Base-by-base conservation (phyloP, 2,797 vertebrate species). In the Cyprinodon diabolis region DNA sequence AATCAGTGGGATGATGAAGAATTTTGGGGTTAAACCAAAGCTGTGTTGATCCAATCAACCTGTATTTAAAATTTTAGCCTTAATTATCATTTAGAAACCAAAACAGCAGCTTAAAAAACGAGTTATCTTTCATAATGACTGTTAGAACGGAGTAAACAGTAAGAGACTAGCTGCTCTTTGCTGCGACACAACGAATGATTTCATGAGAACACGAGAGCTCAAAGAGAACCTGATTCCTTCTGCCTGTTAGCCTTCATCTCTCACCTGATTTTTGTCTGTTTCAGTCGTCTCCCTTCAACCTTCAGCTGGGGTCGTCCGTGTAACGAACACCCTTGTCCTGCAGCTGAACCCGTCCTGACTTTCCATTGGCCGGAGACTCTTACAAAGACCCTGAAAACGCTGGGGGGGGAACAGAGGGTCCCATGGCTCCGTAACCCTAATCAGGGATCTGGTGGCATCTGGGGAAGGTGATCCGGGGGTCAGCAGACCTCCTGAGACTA, bases 291-390 rank as follows among this genome's bases (percentile, higher is more conserved):
- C 81, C 81, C 85, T 81, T 72, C 89, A 84, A 89, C 82, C 86
- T 87, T 77, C 74, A 76, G 68, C 80, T 55, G 84, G 79, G 80
- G 79, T 87, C 54, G 71, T 75, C 54, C 69, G 8, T 90, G 94
- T 93, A 95, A 95, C 71, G 12, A 78, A 95, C 90, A 94, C 94
- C 93, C 6, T 69, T 93, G 93, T 91, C 94, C 93, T 60, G 69
- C 82, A 52, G 78, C 72, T 94, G 94, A 95, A 94, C 94, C 85
- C 72, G 9, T 77, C 83, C 80, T 70, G 76, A 87, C 49, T 76
- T 76, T 85, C 74, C 48, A 7, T 76, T 70, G 85, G 80, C 88
- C 79, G 57, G 37, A 43, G 77, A 75, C 82, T 84, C 86, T 86
- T 82, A 76, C 77, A 69, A 47, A 57, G 71, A 2, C 86, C 73